Percentiles rank a stretch among this genome's conserved stretches.
These are phyloP conservation scores for Megalops atlanticus DNA, from an alignment of 2,113 vertebrate species.

Conservation along the genomic window DNA sequence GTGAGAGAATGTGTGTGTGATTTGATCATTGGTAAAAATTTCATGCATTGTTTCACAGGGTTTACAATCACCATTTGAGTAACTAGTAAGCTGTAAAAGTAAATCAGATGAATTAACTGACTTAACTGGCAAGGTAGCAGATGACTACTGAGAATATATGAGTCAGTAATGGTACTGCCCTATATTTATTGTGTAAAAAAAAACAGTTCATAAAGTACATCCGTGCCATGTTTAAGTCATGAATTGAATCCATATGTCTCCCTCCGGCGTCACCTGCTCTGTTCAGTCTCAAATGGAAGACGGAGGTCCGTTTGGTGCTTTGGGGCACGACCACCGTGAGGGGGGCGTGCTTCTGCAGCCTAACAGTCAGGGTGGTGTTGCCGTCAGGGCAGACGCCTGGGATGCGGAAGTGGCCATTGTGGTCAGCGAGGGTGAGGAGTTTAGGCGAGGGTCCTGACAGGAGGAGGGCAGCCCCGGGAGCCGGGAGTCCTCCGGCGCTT, in stretches of 20 bases:
- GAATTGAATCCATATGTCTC: not conserved
- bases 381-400: conserved; percentile 87
- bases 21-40: too few species aligned
- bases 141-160: not conserved
- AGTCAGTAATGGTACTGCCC: not conserved
- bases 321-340: conserved; percentile 64
- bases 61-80: too few species aligned
- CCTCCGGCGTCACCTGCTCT: conserved; percentile 77
- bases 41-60: too few species aligned
- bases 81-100: not conserved
- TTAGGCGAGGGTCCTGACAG: conserved; percentile 66
- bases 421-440: conserved; percentile 77
- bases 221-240: not conserved
- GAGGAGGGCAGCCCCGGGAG: conserved; percentile 75
- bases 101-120: too few species aligned
- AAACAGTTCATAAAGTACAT: not conserved
- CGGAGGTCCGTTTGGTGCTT: conserved; percentile 69
- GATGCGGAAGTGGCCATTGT: conserved; percentile 81
- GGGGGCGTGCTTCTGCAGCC: conserved; percentile 76
- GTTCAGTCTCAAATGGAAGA: conserved; percentile 75
- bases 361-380: conserved; percentile 79
- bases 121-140: not conserved
- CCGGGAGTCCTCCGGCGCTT: conserved; percentile 78
- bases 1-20: conserved; percentile 9
- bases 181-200: not conserved